phyloP scores from a whole-genome alignment of 2,797 vertebrate species.

The Emys orbicularis region DNA sequence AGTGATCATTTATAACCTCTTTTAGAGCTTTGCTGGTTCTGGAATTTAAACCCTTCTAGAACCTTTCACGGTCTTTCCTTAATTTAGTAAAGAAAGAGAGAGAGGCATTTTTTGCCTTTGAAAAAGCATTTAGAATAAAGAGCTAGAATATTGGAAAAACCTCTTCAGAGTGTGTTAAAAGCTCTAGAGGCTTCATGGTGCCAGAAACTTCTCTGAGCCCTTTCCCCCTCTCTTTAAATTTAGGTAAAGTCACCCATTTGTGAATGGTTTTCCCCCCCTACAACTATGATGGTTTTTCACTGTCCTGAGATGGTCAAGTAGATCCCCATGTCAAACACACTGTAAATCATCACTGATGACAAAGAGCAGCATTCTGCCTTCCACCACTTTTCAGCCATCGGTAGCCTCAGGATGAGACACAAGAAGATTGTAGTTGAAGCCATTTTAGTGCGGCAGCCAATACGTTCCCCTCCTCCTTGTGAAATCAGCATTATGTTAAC shows the following conservation, averaged over 20 bases:
- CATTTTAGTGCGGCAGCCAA: not conserved
- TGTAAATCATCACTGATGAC: not conserved
- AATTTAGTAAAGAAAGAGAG: not conserved
- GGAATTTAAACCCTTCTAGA: not conserved
- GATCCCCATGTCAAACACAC: not conserved
- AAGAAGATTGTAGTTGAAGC: not conserved
- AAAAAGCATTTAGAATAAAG: not conserved
- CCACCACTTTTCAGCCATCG: not conserved
- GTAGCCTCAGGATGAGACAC: not conserved
- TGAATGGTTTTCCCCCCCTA: too few species aligned
- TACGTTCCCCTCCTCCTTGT: not conserved
- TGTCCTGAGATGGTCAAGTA: not conserved
- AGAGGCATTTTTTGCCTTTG: not conserved
- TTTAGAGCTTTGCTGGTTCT: not conserved
- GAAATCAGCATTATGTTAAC: conserved; percentile 4
- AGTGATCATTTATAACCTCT: not conserved
- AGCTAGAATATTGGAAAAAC: not conserved
- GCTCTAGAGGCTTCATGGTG: not conserved
- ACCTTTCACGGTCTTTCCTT: not conserved
- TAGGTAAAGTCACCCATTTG: not conserved
- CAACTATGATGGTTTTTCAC: not conserved
- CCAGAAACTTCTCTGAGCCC: not conserved
- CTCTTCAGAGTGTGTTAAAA: not conserved
- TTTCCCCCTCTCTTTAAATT: not conserved
- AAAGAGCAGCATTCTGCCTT: not conserved